Evolutionary conservation across 2,113 vertebrate species (phyloP).

Genomic region (Recurvirostra avosetta): DNA sequence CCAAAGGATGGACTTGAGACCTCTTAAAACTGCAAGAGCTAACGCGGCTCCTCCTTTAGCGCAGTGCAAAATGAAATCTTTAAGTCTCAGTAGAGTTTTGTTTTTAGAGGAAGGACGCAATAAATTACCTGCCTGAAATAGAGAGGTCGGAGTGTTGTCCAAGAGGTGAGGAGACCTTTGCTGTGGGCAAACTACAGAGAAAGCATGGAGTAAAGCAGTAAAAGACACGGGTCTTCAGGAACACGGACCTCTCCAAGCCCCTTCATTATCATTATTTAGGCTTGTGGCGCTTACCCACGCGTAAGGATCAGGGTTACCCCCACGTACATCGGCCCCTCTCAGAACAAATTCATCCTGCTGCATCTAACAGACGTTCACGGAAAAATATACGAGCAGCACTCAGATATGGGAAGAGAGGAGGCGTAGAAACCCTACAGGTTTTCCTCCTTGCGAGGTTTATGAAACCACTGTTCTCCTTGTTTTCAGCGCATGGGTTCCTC

Average conservation of each 20-base stretch:
- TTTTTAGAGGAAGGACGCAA: neutral
- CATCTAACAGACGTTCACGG: neutral
- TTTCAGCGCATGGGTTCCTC: neutral
- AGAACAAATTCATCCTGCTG: neutral
- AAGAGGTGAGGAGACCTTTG: neutral
- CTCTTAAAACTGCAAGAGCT: neutral
- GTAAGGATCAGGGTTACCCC: neutral
- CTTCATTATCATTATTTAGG: neutral
- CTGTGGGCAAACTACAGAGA: neutral
- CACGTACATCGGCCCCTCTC: accelerated
- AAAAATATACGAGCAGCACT: neutral
- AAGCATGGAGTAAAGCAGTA: neutral
- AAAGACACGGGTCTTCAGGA: neutral
- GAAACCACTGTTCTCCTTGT: constrained; percentile 14
- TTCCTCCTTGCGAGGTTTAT: neutral
- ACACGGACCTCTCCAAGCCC: accelerated
- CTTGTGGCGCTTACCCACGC: accelerated
- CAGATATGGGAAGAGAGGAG: neutral
- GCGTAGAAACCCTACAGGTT: neutral
- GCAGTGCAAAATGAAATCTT: neutral
- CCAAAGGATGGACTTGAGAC: neutral
- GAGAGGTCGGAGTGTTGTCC: neutral
- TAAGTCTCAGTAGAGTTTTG: neutral
- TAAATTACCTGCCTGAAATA: neutral
- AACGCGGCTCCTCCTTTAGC: neutral